Evolutionary conservation across 2,113 vertebrate species (phyloP), one percentile per base, ranked within the genome.

Genomic region (Zeus faber): DNA sequence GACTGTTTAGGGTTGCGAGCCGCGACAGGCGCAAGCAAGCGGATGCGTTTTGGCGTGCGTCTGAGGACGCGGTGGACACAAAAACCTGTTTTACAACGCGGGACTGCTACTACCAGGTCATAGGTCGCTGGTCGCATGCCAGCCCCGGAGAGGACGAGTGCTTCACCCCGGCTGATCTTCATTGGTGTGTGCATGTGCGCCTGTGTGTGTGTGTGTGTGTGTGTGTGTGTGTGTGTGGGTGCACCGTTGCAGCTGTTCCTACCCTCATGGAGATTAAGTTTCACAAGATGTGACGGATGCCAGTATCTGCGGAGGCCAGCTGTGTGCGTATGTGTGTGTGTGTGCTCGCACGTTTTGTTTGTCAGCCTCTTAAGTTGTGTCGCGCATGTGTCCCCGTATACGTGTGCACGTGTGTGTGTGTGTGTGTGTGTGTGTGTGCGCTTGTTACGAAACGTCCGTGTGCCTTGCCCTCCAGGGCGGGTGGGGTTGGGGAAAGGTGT

Each of bases 261-360:
- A 67, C 62, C 72, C 65, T 73, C 53, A 21, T 54, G 71, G 70
- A 80, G 83, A 83, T 85, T 79, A 80, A 61, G 71, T 85, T 82
- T 80, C 85, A 74, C 73, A 79, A 82, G 71, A 81, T 74, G 76
- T 82, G 83, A 82, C 76, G 80, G 80, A 85, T 77, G 78, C 63
- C 78, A 77, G 67, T 66, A 74, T 84, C 63, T 80, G 76, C 58
- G 57, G 56, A n/a, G 77, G 65, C 78, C 76, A 77, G 76, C 74
- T 76, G 75, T 79, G 70, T 63, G 60, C 41, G 62, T 33, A 55
- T 17, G 49, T 39, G 49, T 47, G 41, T 47, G 41, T 53, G 39
- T 49, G 49, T 43, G 50, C 59, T 47, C 17, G 46, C 49, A 48
- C 23, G 35, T 37, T 17, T 43, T 46, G 43, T 57, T 25, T 46